Evolutionary conservation across 1,140 invertebrate species (phyloP).

Genomic region (Ceratoteleas bidentatus): DNA sequence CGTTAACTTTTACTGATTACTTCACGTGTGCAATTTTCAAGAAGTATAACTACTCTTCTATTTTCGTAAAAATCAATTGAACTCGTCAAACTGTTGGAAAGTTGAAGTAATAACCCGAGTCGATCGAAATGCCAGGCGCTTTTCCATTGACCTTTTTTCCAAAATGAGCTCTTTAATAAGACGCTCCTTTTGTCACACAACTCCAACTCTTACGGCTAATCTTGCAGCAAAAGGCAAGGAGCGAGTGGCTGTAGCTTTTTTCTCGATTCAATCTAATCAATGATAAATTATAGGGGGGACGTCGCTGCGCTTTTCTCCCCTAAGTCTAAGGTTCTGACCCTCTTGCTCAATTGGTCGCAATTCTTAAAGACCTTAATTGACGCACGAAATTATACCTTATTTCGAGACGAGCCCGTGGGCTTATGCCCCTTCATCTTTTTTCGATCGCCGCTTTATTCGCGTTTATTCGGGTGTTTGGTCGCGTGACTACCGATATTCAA

Average conservation of each 20-base stretch:
- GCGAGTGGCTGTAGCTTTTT: constrained; percentile 70
- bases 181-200: constrained; percentile 28
- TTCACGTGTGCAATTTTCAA: too few species aligned
- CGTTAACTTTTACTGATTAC: too few species aligned
- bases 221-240: constrained; percentile 58
- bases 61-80: too few species aligned
- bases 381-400: constrained; percentile 82
- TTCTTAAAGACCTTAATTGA: constrained; percentile 83
- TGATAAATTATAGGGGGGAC: constrained; percentile 81
- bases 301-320: constrained; percentile 76
- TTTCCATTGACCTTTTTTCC: constrained; percentile 23
- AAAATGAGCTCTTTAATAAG: constrained; percentile 52
- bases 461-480: constrained; percentile 20
- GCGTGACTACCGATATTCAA: constrained; percentile 26
- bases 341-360: constrained; percentile 81
- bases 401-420: constrained; percentile 66
- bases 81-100: too few species aligned
- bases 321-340: constrained; percentile 78
- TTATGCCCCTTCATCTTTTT: constrained; percentile 60
- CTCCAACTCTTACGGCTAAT: constrained; percentile 52
- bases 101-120: too few species aligned
- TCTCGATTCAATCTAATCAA: constrained; percentile 81
- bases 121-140: background rate
- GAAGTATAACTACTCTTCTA: too few species aligned
- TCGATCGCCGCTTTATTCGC: constrained; percentile 54